Evolutionary conservation across 2,797 vertebrate species (phyloP), one percentile per base, ranked within the genome.

Genomic region (Protosalanx chinensis): DNA sequence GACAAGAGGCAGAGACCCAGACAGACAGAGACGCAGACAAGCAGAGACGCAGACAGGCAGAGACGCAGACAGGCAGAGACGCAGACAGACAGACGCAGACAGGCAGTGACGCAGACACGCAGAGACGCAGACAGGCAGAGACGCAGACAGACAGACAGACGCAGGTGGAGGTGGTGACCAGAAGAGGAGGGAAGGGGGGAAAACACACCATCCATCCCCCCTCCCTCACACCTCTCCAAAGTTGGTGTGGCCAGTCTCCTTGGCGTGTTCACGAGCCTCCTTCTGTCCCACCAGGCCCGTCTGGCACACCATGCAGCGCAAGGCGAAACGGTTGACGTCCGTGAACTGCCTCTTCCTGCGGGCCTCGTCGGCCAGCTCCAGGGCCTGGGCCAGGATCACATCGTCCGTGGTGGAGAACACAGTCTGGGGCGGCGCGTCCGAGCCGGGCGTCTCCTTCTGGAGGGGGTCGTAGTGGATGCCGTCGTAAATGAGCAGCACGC

Each of bases 381-480:
- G 88, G 0, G 98, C 97, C 86, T 95, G 94, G 0, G 96, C 96
- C 66, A 99, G 93, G 64, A 98, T 94, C 3, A 96, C 60, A 20
- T 99, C 97, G 0, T 99, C 96, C 0, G 87, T 80, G 0, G 93
- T 92, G 66, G 97, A 92, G 91, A 99, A 99, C 76, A 98, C 91
- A 82, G 98, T 99, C 91, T 95, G 95, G 12, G 96, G 94, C 0
- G 97, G 97, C 53, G 90, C 53, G 32, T 95, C 94, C 0, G 95
- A 91, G 80, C 87, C 87, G 0, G 92, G 90, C 15, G 90, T 77
- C 73, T 86, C 91, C 30, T 90, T 94, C 79, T 99, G 96, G 23
- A 98, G 92, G 0, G 98, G 98, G 75, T 99, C 97, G 0, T 99
- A 99, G 80, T 99, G 98, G 83, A 99, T 97, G 3, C 98, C 98